Evolutionary conservation across 2,113 vertebrate genomes (phyloP), one percentile per base, ranked within the genome.

Genomic region (Hemiprocne comata): DNA sequence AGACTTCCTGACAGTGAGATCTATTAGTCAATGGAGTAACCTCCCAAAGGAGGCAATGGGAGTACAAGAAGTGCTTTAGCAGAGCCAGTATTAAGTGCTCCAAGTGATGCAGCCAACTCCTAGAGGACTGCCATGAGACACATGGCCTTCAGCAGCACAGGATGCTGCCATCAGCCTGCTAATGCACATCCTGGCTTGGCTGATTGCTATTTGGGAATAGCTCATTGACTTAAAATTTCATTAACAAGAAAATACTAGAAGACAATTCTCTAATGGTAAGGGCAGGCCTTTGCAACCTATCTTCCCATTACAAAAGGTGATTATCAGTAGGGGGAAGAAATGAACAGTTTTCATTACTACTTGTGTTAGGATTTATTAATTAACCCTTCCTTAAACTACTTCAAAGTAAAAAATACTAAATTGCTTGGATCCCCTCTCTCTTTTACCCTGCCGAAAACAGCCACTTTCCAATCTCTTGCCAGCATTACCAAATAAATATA

Each of bases 141-240:
- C 10, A 10, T 1, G 0, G 74, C 81, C 81, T 53, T 69, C 58
- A 53, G 90, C 74, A 34, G 5, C 1, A 70, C 88, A 85, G 81
- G 48, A 61, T 3, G 44, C 60, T 79, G 83, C 95, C 90, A 92
- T 96, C 84, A 95, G 76, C 48, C 71, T 44, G 80, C 92, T 97
- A 96, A 97, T 97, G 95, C 92, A 94, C 85, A 48, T 84, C 92
- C 90, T 77, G 94, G 69, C 83, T 74, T 38, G 75, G 90, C 90
- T 44, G 2, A 10, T 23, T 60, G 62, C 85, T 93, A 2, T 17
- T 57, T 83, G 95, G 87, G 85, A 96, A 92, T 64, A 96, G 60
- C 72, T 90, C 75, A 29, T 44, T 42, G 90, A 77, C 86, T 94
- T 93, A 20, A 86, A 88, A 81, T 89, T n/a, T 96, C 82, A 84